phyloP scores from a whole-genome alignment of 2,113 vertebrate genomes.

The Labeo catla region DNA sequence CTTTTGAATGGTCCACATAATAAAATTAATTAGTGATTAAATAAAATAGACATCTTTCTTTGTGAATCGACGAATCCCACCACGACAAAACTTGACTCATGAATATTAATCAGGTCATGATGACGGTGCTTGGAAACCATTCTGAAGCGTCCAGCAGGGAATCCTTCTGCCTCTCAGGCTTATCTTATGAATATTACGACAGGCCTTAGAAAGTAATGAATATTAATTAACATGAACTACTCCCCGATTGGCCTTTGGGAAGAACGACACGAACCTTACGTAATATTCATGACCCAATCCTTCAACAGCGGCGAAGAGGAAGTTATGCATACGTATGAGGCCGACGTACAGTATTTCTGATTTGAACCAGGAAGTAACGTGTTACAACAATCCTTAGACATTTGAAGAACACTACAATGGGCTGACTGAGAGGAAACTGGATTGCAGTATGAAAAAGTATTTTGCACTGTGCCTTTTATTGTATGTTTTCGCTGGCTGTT shows the following conservation, averaged over 20 bases:
- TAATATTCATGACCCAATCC: conserved; percentile 25
- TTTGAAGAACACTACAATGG: conserved; percentile 16
- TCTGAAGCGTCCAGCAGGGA: background rate
- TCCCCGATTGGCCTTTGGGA: background rate
- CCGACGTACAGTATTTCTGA: background rate
- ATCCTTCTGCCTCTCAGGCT: background rate
- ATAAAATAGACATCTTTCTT: background rate
- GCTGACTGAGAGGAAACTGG: background rate
- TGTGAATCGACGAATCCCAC: background rate
- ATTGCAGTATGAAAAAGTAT: conserved; percentile 1
- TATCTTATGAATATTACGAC: background rate
- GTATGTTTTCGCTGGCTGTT: conserved; percentile 39
- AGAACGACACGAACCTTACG: background rate
- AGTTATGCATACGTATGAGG: background rate
- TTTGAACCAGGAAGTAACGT: conserved; percentile 27
- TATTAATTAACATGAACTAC: background rate
- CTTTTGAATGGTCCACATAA: background rate
- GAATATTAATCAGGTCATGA: background rate
- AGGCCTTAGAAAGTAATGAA: background rate
- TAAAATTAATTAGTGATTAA: background rate
- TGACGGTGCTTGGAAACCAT: background rate
- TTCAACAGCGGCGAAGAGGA: background rate
- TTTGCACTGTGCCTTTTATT: conserved; percentile 54
- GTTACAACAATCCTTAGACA: background rate
- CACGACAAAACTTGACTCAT: background rate